Base-by-base conservation (phyloP, 2,797 vertebrate genomes). In the Oryzias sinensis region DNA sequence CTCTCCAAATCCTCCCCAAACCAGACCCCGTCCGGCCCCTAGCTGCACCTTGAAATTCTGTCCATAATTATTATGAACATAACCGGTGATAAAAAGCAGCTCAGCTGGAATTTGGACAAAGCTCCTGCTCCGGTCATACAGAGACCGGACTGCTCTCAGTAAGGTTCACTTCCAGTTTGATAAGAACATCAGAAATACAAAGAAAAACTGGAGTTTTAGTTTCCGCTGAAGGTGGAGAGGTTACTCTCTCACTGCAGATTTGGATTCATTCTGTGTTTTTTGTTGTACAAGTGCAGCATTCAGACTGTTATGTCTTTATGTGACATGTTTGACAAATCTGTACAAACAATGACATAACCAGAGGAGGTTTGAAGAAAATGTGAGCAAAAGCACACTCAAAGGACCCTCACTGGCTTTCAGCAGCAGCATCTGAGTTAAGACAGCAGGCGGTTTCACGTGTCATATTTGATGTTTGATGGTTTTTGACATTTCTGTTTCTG, bases 301-400 rank as follows among this genome's bases (percentile, higher is more conserved):
- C 18, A 49, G 25, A 43, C 37, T 5, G 29, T 11, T 9, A 37
- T 11, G 33, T 9, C 3, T 2, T 9, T 11, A 37, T 37, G 33
- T 11, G 33, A 37, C 9, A 37, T 3, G 9, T 37, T 37, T 13
- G n/a, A 68, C 63, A 54, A 53, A 56, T 69, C 61, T 61, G 44
- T 40, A 17, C 1, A 44, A 40, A 53, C 14, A 43, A 11, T 0
- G 70, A 70, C 71, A 65, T 59, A 67, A 18, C 15, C 2, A 1
- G 25, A 53, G 3, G 52, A 73, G 70, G 62, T 5, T 37, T n/a
- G 41, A 76, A 51, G 17, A 18, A 42, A 22, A 62, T 37, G 51
- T 57, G 61, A 43, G 61, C 33, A 0, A 80, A 67, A 68, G 3
- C 20, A 47, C n/a, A 68, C 60, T 50, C 72, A 74, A 72, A 81